Percentiles rank a stretch among this genome's conserved stretches.
Conservation (phyloP, 2,113 vertebrate species). For the Nyctereutes procyonoides region DNA sequence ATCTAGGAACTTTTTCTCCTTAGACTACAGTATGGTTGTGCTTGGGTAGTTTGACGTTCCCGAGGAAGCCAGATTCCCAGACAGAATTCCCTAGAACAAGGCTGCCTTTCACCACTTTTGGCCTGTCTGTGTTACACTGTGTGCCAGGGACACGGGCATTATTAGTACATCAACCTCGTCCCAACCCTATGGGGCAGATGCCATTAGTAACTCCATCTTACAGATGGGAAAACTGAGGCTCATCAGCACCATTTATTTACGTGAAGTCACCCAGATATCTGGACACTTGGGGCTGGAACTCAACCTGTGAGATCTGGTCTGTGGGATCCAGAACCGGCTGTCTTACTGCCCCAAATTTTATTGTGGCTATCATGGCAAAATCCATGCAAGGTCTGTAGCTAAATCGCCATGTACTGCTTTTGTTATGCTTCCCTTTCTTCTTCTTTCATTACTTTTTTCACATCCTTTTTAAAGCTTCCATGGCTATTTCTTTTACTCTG, state of each 20-base stretch:
- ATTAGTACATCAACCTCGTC: not conserved
- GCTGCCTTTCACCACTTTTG: not conserved
- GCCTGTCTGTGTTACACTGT: not conserved
- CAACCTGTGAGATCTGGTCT: not conserved
- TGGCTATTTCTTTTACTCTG: not conserved
- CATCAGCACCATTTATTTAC: not conserved
- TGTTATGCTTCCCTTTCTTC: not conserved
- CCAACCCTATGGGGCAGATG: no score
- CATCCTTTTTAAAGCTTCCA: not conserved
- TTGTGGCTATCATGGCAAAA: not conserved
- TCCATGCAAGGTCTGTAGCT: not conserved
- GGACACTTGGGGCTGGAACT: not conserved
- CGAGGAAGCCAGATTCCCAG: not conserved
- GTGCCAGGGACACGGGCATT: not conserved
- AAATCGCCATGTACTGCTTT: not conserved
- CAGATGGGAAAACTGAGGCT: not conserved
- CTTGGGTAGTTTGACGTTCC: not conserved
- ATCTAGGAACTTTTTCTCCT: not conserved
- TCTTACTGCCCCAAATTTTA: accelerated
- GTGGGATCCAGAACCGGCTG: not conserved
- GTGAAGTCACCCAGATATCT: not conserved
- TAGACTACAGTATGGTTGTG: accelerated
- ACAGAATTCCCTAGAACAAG: not conserved
- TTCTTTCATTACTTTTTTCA: no score
- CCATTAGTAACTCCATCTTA: not conserved